These are phyloP conservation scores for Lophotriccus pileatus DNA, from an alignment of 2,797 vertebrate genomes.

Conservation along the genomic window DNA sequence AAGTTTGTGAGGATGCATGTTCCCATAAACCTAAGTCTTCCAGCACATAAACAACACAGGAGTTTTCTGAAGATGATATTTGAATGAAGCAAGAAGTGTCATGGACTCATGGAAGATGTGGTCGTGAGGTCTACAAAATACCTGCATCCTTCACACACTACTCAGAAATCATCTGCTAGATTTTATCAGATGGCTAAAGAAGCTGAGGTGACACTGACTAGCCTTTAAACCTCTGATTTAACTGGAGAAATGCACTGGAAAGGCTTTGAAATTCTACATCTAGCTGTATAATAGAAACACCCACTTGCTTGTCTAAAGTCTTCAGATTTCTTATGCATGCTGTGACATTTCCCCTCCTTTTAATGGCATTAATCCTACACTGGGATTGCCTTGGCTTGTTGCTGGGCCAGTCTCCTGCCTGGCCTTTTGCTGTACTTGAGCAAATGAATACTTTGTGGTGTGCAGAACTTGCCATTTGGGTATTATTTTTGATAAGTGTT, in stretches of 20 bases:
- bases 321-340: conserved; percentile 45
- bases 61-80: neutral
- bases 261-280: conserved; percentile 7
- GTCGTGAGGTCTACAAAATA: neutral
- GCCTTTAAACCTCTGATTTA: neutral
- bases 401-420: neutral
- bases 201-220: neutral
- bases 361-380: neutral
- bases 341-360: conserved; percentile 56
- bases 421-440: neutral
- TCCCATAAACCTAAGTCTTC: neutral
- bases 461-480: neutral
- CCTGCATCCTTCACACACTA: neutral
- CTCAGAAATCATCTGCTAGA: neutral
- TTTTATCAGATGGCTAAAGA: neutral
- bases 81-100: neutral
- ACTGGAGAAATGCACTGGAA: neutral
- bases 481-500: neutral
- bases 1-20: neutral
- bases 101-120: neutral
- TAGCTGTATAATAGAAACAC: conserved; percentile 8
- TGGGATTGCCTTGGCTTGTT: conserved; percentile 41
- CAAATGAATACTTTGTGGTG: neutral
- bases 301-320: conserved; percentile 15
- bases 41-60: neutral